Evolutionary conservation across 2,113 vertebrate species (phyloP), one percentile per base, ranked within the genome.

Genomic region (Caranx melampygus): DNA sequence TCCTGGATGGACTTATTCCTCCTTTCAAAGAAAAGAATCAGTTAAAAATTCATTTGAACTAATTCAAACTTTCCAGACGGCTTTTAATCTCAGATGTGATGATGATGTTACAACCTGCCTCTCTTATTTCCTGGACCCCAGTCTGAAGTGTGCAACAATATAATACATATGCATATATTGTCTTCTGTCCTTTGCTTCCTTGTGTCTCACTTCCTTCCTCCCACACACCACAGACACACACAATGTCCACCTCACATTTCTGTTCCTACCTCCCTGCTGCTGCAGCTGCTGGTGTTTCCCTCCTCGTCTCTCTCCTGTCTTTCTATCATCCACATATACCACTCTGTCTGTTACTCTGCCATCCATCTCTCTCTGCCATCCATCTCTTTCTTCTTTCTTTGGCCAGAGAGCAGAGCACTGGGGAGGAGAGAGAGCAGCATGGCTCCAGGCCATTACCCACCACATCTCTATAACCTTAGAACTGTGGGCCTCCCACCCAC

Each of bases 371-470:
- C 18, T 10, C 67, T 52, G 59, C 54, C 45, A 65, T 65, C 71
- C 45, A 52, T 69, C 80, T 71, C 64, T 77, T 34, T 73, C 62
- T 79, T 35, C 37, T 54, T 0, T 65, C 62, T 72, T 16, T 79
- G 61, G 60, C 40, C 72, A 76, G 6, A 60, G 31, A 47, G 31
- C 44, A 55, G 16, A 69, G 21, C 45, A 49, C 54, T 65, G 63
- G 65, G 47, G 54, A 85, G 37, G 20, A 47, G 72, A 47, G 64
- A 42, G 67, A 68, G 49, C 62, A 34, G 66, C 55, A 26, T 62
- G 72, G 70, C 82, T 87, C 40, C 3, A 1, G 71, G 78, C 78
- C 74, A 87, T 86, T 84, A 87, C 58, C 76, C 77, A 84, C 63
- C 73, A 81, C 78, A 67, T 84, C 72, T 79, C 51, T 63, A 71